Evolutionary conservation across 1,140 invertebrate species (phyloP), one percentile per base, ranked within the genome.

Genomic region (Leptinotarsa defecta): DNA sequence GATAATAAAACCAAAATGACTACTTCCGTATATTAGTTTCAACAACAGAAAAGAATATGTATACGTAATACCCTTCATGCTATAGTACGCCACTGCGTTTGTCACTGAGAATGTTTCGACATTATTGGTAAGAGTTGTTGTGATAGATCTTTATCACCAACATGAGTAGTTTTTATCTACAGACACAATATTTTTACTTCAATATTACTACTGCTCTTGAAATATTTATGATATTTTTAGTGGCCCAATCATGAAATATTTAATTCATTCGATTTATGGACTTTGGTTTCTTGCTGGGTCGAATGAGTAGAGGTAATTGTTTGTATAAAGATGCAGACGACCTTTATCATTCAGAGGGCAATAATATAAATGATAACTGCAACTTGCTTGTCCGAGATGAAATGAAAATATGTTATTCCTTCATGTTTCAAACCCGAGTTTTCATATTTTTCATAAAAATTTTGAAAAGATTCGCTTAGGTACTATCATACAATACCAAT

Each of bases 91-190:
- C n/a, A 57, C 52, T 57, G 52, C 8, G 6, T 34, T 57, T n/a
- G 52, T 57, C 52, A 57, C 13, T n/a, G 52, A 57, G 13, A 17
- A 17, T n/a, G 1, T 57, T 57, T 17, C n/a, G 52, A n/a, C 13
- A 57, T 57, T 57, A 57, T n/a, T 57, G 52, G 34, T n/a, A 57
- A 57, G n/a, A 57, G 52, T 57, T 57, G 52, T 57, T 57, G n/a
- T 57, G 52, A 57, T 57, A 57, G 52, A 57, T 57, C 4, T 57
- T n/a, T 57, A 57, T 57, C 52, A n/a, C 52, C 4, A 0, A 57
- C 3, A 4, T 57, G 52, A 57, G 52, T 57, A 13, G 52, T 57
- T 57, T n/a, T n/a, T 57, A 57, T 57, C 52, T 17, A 57, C 5
- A 15, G 13, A 57, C 52, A 57, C 13, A 57, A 57, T 57, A 57